Percentiles rank a stretch among this genome's conserved stretches.
Conservation (phyloP, 2,888 invertebrate species). For the Phaedon cochleariae region DNA sequence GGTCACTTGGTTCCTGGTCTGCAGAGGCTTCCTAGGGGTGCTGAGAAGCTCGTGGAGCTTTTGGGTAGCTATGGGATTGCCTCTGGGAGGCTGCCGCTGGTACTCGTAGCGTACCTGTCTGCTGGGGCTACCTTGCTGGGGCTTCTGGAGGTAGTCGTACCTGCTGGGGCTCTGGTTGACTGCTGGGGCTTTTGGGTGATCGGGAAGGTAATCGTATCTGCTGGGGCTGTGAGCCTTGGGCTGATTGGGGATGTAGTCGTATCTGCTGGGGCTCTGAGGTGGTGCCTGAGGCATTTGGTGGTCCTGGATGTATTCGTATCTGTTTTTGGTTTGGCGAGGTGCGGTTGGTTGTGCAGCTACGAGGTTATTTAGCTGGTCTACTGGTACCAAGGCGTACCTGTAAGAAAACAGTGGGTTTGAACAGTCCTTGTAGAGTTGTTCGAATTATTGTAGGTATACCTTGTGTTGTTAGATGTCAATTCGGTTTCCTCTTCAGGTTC, state of each 20-base stretch:
- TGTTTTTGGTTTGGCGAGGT: conserved; percentile 21
- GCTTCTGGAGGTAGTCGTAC: conserved; percentile 45
- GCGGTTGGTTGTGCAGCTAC: conserved; percentile 12
- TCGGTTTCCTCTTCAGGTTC: conserved; percentile 70
- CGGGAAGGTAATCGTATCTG: conserved; percentile 52
- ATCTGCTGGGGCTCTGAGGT: conserved; percentile 35
- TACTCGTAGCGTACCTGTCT: not conserved
- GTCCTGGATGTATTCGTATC: conserved; percentile 52
- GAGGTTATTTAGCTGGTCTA: conserved; percentile 33
- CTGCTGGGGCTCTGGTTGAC: conserved; percentile 39
- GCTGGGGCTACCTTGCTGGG: conserved; percentile 54
- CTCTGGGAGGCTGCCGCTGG: conserved; percentile 48
- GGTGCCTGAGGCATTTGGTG: not conserved
- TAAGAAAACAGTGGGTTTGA: not conserved
- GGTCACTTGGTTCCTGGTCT: conserved; percentile 34
- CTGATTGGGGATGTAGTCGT: conserved; percentile 46
- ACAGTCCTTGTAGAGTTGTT: no score
- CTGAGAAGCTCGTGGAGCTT: conserved; percentile 78
- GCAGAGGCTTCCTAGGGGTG: conserved; percentile 68
- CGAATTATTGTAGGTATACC: conserved; percentile 51
- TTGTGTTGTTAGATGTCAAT: conserved; percentile 46
- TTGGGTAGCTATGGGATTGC: conserved; percentile 76
- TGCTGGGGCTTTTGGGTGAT: conserved; percentile 26
- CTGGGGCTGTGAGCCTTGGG: conserved; percentile 16
- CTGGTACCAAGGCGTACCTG: conserved; percentile 55